A percentile compares a stretch with the other conserved stretches of the same genome.
Conservation (phyloP, 1,140 invertebrate species). For the Drosophila truncata region DNA sequence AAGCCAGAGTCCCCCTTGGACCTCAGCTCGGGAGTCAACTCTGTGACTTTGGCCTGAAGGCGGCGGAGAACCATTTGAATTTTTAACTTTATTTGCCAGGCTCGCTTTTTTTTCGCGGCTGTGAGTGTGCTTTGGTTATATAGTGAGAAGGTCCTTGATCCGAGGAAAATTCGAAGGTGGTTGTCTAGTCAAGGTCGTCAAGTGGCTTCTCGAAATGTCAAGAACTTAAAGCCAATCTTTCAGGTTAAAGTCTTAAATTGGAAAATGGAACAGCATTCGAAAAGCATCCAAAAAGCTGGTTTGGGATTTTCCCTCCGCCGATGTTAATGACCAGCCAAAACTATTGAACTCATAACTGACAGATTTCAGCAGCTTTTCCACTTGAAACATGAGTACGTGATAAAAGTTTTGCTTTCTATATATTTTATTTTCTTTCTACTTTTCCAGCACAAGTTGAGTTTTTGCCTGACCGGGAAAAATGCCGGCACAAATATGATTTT, state of each 20-base stretch:
- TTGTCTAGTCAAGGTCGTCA: constrained; percentile 46
- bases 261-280: background rate
- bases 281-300: background rate
- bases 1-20: background rate
- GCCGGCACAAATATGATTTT: constrained; percentile 55
- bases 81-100: constrained; percentile 50
- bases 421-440: background rate
- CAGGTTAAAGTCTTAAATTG: constrained; percentile 2
- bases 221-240: background rate
- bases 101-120: constrained; percentile 16
- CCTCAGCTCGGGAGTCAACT: constrained; percentile 20
- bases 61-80: constrained; percentile 37
- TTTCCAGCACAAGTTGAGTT: constrained; percentile 12
- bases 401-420: constrained; percentile 56
- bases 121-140: background rate
- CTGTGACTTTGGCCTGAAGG: constrained; percentile 23
- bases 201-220: constrained; percentile 6
- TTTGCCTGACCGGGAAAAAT: constrained; percentile 14
- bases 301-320: background rate
- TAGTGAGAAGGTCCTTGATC: constrained; percentile 31
- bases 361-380: constrained; percentile 15
- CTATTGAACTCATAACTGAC: constrained; percentile 65
- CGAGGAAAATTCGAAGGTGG: constrained; percentile 2
- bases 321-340: constrained; percentile 60
- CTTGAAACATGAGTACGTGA: constrained; percentile 59